These are phyloP conservation scores for Lophura nycthemera DNA, from an alignment of 2,113 vertebrate genomes.

Conservation along the genomic window DNA sequence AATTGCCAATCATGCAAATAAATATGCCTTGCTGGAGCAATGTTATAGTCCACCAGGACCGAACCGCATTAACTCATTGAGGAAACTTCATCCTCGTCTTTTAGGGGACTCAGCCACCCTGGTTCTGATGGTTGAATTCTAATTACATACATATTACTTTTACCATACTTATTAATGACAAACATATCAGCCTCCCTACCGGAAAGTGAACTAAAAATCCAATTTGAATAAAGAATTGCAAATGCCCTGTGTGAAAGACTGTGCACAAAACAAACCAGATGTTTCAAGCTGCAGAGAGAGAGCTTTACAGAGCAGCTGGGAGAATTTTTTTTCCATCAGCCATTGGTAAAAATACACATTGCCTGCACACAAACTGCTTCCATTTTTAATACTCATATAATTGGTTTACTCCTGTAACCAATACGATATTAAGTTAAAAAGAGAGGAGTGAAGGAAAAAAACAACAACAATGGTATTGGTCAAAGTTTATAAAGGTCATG, in stretches of 20 bases:
- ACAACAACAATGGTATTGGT: slow-evolving; percentile 10
- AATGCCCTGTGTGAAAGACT: slow-evolving; percentile 61
- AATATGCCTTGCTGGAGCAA: slow-evolving; percentile 62
- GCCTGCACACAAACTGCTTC: slow-evolving; percentile 55
- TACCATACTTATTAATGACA: slow-evolving; percentile 58
- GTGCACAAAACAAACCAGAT: slow-evolving; percentile 81
- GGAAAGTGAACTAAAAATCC: slow-evolving; percentile 81
- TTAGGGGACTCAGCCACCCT: not conserved
- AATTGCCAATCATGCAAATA: slow-evolving; percentile 73
- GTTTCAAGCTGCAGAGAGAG: slow-evolving; percentile 73
- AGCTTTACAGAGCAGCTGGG: slow-evolving; percentile 74
- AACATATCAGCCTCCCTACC: slow-evolving; percentile 53
- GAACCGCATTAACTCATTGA: slow-evolving; percentile 16
- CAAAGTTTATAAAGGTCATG: slow-evolving; percentile 49
- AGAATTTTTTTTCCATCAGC: slow-evolving; percentile 71
- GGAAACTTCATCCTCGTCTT: slow-evolving; percentile 47
- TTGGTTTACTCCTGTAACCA: slow-evolving; percentile 75
- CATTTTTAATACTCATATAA: slow-evolving; percentile 73
- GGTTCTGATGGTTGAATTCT: slow-evolving; percentile 33
- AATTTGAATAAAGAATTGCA: slow-evolving; percentile 81
- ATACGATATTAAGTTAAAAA: slow-evolving; percentile 55
- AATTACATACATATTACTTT: slow-evolving; percentile 39
- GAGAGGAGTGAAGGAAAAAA: not conserved
- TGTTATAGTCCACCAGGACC: slow-evolving; percentile 49
- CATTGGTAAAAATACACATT: slow-evolving; percentile 72